Evolutionary conservation across 23 tunicate species (phyloP), one percentile per base, ranked within the genome.

Genomic region (Oikopleura vanhoeffeni): DNA sequence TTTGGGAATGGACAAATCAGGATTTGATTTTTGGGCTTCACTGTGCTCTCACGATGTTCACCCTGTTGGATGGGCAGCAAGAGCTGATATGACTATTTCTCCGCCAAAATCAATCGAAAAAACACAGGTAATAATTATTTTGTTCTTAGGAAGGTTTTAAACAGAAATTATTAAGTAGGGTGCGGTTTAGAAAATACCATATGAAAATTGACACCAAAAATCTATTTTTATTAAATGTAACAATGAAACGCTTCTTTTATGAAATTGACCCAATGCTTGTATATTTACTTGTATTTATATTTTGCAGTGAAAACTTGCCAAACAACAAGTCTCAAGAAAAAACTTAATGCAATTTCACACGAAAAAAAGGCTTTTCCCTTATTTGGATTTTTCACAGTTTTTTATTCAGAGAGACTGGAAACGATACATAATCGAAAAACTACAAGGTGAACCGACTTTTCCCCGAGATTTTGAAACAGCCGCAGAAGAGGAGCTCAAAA

Each of bases 31-130:
- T 76, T 92, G 97, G 97, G 89, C 90, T 76, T 87, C 89, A 77
- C 84, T 92, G 40, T 89, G 92, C 84, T 85, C 91, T 34, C 84
- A 85, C 35, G 97, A 92, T 83, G 92, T 92, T 0, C 92, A 92
- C 41, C 92, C 97, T 24, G 97, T 89, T 28, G 97, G 97, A 0
- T 92, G 97, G 97, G 87, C 92, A 84, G 97, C 97, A 8, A 8
- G 60, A 49, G 18, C 8, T 8, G 60, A 49, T 8, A 8, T 49
- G 18, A 49, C 60, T 8, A 49, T 49, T 18, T 49, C 60, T 8
- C 60, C 60, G 60, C 60, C 60, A 8, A 49, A 49, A 49, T 49
- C 18, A 8, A 49, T 49, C 60, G 60, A 49, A 49, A 49, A 49
- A 49, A 49, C 60, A 49, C 60, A 49, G 60, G 60, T 49, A 8